phyloP scores from a whole-genome alignment of 1,140 invertebrate genomes.

The Cotesia vestalis region DNA sequence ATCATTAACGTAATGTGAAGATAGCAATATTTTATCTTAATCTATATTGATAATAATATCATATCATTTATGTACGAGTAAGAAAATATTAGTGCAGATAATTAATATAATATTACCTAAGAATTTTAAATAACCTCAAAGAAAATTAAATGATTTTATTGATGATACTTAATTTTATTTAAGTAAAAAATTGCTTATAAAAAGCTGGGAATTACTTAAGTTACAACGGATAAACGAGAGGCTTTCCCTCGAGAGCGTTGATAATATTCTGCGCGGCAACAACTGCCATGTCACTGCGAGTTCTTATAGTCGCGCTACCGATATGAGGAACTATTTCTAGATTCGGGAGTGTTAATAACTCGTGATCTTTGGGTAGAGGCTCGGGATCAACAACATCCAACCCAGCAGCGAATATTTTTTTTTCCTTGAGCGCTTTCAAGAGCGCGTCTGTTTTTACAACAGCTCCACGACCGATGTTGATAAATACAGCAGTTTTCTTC shows the following conservation, averaged over 20 bases:
- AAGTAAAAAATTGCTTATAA: background rate
- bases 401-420: slow-evolving; percentile 83
- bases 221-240: slow-evolving; percentile 67
- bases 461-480: slow-evolving; percentile 83
- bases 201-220: background rate
- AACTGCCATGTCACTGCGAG: slow-evolving; percentile 80
- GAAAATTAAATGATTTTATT: too few relatives aligned
- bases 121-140: too few relatives aligned
- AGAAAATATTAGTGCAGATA: too few relatives aligned
- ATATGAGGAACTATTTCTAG: slow-evolving; percentile 85
- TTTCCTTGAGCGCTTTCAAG: slow-evolving; percentile 74
- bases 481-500: slow-evolving; percentile 80
- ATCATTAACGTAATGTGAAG: too few relatives aligned
- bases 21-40: too few relatives aligned
- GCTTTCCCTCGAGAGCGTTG: slow-evolving; percentile 75
- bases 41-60: too few relatives aligned
- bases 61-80: too few relatives aligned
- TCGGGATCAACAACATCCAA: slow-evolving; percentile 92
- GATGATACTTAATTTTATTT: background rate
- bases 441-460: slow-evolving; percentile 81
- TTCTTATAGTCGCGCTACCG: slow-evolving; percentile 83
- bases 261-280: slow-evolving; percentile 83
- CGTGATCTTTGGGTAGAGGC: slow-evolving; percentile 81
- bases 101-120: too few relatives aligned
- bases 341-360: slow-evolving; percentile 80